Evolutionary conservation across 2,888 invertebrate genomes (phyloP).

Genomic region (Melanargia galathea): DNA sequence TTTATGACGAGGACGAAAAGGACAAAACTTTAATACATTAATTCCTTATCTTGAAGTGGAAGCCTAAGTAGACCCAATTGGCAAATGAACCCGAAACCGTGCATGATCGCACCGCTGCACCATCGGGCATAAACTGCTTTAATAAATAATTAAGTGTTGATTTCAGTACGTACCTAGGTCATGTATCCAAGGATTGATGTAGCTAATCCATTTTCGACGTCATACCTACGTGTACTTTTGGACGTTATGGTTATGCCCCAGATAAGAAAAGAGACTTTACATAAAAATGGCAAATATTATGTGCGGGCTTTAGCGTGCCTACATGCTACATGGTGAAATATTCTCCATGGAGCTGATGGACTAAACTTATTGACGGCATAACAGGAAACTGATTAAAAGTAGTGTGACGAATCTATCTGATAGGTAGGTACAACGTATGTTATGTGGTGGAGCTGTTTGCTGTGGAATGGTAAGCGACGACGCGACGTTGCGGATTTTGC

Average conservation of each 20-base stretch:
- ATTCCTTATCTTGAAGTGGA: no score
- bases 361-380: constrained; percentile 23
- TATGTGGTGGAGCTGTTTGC: constrained; percentile 39
- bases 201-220: constrained; percentile 5
- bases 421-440: constrained; percentile 14
- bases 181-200: no score
- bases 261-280: constrained; percentile 6
- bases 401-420: constrained; percentile 39
- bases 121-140: neutral
- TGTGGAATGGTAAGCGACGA: constrained; percentile 61
- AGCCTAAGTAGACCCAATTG: neutral
- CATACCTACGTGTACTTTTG: neutral
- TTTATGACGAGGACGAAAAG: no score
- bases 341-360: neutral
- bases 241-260: constrained; percentile 4
- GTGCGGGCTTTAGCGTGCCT: no score
- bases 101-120: neutral
- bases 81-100: neutral
- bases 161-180: neutral
- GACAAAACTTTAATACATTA: no score
- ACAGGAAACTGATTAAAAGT: constrained; percentile 40
- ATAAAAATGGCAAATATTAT: neutral
- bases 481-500: constrained; percentile 72
- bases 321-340: neutral
- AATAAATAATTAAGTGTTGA: neutral